These are phyloP conservation scores for Rhinophrynus dorsalis DNA, from an alignment of 2,797 vertebrate genomes.

Conservation along the genomic window DNA sequence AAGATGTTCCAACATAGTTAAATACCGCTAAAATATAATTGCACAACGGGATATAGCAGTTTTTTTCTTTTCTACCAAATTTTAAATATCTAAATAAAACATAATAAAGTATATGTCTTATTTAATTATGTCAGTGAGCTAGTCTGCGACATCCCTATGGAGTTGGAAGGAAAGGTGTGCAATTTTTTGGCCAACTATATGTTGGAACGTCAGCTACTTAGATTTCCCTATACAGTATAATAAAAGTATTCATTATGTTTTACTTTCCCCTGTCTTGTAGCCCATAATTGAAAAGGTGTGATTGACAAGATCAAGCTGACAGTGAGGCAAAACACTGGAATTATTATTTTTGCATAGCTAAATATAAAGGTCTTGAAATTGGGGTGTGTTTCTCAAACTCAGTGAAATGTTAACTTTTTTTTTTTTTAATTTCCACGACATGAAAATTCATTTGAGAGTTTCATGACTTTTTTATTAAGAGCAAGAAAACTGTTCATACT, in stretches of 20 bases:
- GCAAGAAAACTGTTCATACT: neutral
- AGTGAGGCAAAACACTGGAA: neutral
- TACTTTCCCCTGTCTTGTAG: neutral
- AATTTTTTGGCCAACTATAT: constrained; percentile 24
- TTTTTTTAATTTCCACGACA: neutral
- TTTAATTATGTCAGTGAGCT: constrained; percentile 19
- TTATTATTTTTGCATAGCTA: neutral
- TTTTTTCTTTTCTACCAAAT: constrained; percentile 8
- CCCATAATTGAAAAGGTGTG: constrained; percentile 19
- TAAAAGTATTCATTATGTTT: constrained; percentile 32
- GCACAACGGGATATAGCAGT: no score
- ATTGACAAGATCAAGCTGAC: constrained; percentile 32
- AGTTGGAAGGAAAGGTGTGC: constrained; percentile 40
- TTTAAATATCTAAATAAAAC: constrained; percentile 16
- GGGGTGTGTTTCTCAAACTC: neutral
- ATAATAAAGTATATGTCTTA: constrained; percentile 19
- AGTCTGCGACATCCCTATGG: constrained; percentile 17
- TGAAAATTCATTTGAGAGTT: neutral
- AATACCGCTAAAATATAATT: no score
- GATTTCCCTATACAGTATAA: constrained; percentile 34
- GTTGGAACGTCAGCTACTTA: constrained; percentile 30
- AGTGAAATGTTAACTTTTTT: neutral
- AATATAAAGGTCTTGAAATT: neutral
- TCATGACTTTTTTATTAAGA: neutral
- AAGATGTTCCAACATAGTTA: neutral